Percentiles rank a stretch among this genome's conserved stretches.
Conservation (phyloP, 2,113 vertebrate genomes). For the Silurus glanis region DNA sequence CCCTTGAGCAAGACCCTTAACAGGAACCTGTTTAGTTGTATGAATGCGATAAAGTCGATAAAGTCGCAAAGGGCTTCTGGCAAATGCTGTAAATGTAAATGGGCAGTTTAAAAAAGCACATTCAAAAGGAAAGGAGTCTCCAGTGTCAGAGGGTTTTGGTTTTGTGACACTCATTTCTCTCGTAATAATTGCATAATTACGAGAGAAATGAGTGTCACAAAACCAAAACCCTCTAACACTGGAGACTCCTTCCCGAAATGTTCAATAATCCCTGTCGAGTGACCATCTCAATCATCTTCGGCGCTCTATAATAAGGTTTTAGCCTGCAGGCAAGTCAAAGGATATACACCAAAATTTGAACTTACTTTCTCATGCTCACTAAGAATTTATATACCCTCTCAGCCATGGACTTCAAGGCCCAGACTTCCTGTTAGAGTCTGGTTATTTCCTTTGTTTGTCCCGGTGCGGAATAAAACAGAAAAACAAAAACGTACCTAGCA, state of each 20-base stretch:
- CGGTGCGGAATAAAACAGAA: neutral
- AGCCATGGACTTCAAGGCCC: neutral
- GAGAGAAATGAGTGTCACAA: neutral
- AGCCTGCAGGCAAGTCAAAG: neutral
- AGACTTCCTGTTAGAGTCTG: neutral
- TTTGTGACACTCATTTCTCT: neutral
- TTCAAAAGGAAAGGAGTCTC: neutral
- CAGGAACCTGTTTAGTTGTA: too few species aligned
- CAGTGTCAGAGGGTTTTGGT: neutral
- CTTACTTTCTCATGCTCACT: neutral
- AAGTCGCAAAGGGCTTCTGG: too few species aligned
- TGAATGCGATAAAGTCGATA: too few species aligned
- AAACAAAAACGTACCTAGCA: neutral
- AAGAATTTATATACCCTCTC: neutral
- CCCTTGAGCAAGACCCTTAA: too few species aligned
- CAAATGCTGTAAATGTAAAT: too few species aligned
- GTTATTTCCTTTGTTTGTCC: constrained; percentile 12
- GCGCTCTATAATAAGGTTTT: too few species aligned
- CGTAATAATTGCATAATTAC: too few species aligned
- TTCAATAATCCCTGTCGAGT: neutral
- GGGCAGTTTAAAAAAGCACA: too few species aligned
- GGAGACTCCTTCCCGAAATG: neutral
- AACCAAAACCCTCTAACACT: neutral
- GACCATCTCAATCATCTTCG: too few species aligned
- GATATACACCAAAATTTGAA: neutral